Conservation (phyloP, 1,140 invertebrate species). For the Drosophila nannoptera region DNA sequence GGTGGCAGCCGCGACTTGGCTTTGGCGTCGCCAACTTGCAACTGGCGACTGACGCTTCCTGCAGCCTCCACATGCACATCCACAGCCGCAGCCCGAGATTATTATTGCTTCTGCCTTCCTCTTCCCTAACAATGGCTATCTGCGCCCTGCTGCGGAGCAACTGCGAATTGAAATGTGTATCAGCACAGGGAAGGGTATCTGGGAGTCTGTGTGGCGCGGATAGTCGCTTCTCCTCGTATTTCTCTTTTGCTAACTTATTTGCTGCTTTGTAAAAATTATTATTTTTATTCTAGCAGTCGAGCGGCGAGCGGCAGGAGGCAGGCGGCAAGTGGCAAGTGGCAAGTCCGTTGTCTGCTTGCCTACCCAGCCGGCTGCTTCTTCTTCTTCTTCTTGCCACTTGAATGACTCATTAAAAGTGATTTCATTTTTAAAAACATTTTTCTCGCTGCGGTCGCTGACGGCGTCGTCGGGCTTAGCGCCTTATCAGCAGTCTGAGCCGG, state of each 20-base stretch:
- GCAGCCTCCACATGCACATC: conserved; percentile 61
- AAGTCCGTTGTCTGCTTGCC: conserved; percentile 10
- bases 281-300: conserved; percentile 66
- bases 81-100: conserved; percentile 59
- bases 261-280: conserved; percentile 68
- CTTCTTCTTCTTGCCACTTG: conserved; percentile 66
- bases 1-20: background rate
- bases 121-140: conserved; percentile 5
- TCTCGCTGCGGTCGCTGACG: conserved; percentile 59
- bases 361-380: conserved; percentile 11
- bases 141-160: background rate
- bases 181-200: conserved; percentile 5
- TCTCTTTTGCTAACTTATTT: conserved; percentile 48
- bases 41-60: conserved; percentile 58
- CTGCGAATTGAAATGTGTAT: background rate
- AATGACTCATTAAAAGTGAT: conserved; percentile 77
- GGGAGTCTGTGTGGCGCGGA: background rate
- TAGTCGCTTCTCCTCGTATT: conserved; percentile 3
- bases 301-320: conserved; percentile 23
- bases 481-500: conserved; percentile 59
- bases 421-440: conserved; percentile 76
- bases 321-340: conserved; percentile 27
- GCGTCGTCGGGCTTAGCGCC: conserved; percentile 66
- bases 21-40: conserved; percentile 15
- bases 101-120: conserved; percentile 69